phyloP scores from a whole-genome alignment of 2,888 invertebrate species.

The Mesoligia furuncula region DNA sequence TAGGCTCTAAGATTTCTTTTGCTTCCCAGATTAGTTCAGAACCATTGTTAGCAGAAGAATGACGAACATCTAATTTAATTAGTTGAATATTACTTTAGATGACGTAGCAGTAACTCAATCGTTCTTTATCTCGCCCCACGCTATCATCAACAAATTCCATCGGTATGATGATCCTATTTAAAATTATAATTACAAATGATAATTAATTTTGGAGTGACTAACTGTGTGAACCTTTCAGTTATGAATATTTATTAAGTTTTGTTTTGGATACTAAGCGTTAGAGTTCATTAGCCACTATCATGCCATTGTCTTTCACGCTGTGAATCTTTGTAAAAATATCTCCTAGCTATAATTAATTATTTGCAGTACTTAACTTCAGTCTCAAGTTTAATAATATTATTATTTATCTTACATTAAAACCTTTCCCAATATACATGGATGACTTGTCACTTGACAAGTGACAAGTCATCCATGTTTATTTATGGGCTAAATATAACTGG shows the following conservation, averaged over 20 bases:
- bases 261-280: constrained; percentile 20
- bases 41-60: constrained; percentile 51
- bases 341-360: not conserved
- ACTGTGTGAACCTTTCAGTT: constrained; percentile 39
- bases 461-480: not conserved
- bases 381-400: not conserved
- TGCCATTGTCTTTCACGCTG: constrained; percentile 27
- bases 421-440: not conserved
- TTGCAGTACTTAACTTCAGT: not conserved
- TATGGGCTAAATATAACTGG: not conserved
- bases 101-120: constrained; percentile 39
- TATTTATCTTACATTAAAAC: no score
- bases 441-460: not conserved
- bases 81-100: constrained; percentile 51
- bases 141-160: constrained; percentile 55
- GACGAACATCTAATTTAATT: constrained; percentile 51
- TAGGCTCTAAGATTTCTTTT: constrained; percentile 5
- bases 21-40: constrained; percentile 23
- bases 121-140: constrained; percentile 27
- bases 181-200: constrained; percentile 50
- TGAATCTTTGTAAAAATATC: constrained; percentile 8
- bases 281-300: constrained; percentile 34
- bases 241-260: constrained; percentile 53
- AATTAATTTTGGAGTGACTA: constrained; percentile 49
- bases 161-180: constrained; percentile 34